phyloP scores from a whole-genome alignment of 2,888 invertebrate species.

The Meloe dianella region DNA sequence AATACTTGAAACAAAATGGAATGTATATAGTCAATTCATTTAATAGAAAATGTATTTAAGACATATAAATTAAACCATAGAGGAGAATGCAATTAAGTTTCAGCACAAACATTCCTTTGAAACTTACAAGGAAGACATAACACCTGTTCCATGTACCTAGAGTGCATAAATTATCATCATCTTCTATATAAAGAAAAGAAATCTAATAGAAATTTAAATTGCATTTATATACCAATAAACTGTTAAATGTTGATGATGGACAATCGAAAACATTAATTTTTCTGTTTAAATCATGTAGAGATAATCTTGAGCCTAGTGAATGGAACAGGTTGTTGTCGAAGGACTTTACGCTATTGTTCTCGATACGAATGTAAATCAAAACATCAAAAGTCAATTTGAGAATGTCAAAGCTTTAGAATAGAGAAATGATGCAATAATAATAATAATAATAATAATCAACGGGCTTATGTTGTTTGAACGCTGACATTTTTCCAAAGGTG shows the following conservation, averaged over 20 bases:
- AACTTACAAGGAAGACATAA: neutral
- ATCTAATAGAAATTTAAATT: neutral
- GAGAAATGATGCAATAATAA: slow-evolving; percentile 41
- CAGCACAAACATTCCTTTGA: neutral
- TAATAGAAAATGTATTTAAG: neutral
- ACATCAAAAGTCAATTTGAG: slow-evolving; percentile 45
- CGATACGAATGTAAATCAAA: slow-evolving; percentile 43
- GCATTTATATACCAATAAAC: no score
- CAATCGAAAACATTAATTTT: neutral
- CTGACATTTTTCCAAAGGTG: neutral
- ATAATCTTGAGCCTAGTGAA: neutral
- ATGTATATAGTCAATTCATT: neutral
- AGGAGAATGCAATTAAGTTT: slow-evolving; percentile 1
- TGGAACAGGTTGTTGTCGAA: slow-evolving; percentile 23
- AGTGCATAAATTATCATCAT: neutral
- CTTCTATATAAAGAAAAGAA: neutral
- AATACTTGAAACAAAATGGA: neutral
- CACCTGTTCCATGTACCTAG: neutral
- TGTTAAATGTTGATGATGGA: neutral
- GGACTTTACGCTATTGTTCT: slow-evolving; percentile 40
- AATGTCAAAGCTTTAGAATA: slow-evolving; percentile 42
- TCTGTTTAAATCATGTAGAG: neutral
- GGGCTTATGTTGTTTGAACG: slow-evolving; percentile 17
- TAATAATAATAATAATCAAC: no score
- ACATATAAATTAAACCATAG: neutral